A percentile compares a stretch with the other conserved stretches of the same genome.
These are phyloP conservation scores for Hedya salicella DNA, from an alignment of 2,888 invertebrate genomes.

Conservation along the genomic window DNA sequence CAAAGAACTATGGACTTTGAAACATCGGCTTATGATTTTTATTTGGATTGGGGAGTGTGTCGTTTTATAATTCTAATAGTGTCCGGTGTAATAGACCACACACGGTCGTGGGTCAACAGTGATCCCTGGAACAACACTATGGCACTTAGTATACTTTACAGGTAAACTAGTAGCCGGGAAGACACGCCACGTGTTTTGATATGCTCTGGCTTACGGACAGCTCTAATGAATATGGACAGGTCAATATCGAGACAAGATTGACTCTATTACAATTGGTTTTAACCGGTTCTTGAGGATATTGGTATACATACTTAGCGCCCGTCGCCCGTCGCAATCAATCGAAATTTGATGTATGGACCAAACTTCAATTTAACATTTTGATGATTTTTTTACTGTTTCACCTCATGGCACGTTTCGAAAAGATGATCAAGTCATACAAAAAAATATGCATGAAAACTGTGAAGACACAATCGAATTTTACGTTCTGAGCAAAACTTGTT, in stretches of 20 bases:
- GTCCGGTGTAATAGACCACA: constrained; percentile 73
- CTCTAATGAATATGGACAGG: constrained; percentile 41
- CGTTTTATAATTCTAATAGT: constrained; percentile 49
- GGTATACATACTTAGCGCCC: background rate
- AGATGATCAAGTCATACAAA: background rate
- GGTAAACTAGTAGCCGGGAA: constrained; percentile 77
- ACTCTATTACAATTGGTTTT: constrained; percentile 31
- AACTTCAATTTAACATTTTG: too few relatives aligned
- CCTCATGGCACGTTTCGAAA: too few relatives aligned
- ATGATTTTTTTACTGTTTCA: too few relatives aligned
- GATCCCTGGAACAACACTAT: constrained; percentile 80
- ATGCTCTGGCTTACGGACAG: constrained; percentile 45
- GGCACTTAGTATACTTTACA: constrained; percentile 82
- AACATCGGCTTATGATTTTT: constrained; percentile 53
- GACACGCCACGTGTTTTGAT: constrained; percentile 64
- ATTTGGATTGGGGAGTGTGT: constrained; percentile 48
- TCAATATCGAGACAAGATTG: constrained; percentile 28
- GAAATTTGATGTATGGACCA: too few relatives aligned
- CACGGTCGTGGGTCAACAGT: constrained; percentile 78
- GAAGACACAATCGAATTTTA: constrained; percentile 15
- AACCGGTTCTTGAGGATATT: constrained; percentile 9
- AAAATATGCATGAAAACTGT: background rate
- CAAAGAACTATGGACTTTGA: constrained; percentile 51
- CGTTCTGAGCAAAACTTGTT: background rate
- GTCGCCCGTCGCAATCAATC: too few relatives aligned